Evolutionary conservation across 2,113 vertebrate species (phyloP).

Genomic region (Platysteira castanea): DNA sequence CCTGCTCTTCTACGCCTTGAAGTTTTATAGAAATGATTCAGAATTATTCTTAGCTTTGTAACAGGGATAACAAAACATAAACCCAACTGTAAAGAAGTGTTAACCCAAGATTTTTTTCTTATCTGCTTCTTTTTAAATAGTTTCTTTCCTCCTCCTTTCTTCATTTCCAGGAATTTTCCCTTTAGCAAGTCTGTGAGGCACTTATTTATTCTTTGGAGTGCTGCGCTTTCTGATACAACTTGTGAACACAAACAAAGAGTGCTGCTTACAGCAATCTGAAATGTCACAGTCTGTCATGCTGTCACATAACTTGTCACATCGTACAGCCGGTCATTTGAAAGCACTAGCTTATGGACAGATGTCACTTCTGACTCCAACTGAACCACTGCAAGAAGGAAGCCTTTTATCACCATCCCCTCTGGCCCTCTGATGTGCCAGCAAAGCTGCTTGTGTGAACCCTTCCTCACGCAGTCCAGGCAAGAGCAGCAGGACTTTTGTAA

Average conservation of each 20-base stretch:
- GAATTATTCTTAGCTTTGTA: background rate
- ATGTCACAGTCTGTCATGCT: background rate
- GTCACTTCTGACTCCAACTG: background rate
- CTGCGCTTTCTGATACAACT: background rate
- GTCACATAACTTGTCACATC: background rate
- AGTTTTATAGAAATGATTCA: background rate
- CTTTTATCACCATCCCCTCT: background rate
- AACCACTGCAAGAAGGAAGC: background rate
- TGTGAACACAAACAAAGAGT: background rate
- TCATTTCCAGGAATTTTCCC: background rate
- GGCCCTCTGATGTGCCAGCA: background rate
- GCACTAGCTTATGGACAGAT: background rate
- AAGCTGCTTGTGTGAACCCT: background rate
- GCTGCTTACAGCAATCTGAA: background rate
- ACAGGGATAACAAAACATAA: background rate
- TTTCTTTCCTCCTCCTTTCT: background rate
- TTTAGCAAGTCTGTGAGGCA: background rate
- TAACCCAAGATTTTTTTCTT: background rate
- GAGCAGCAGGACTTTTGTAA: background rate
- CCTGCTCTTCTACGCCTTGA: background rate
- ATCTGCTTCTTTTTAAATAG: background rate
- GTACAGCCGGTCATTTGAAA: background rate
- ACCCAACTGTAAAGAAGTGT: background rate
- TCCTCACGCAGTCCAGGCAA: background rate
- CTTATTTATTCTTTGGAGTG: background rate